These are phyloP conservation scores for Sisor rabdophorus DNA, from an alignment of 2,113 vertebrate genomes.

Conservation along the genomic window DNA sequence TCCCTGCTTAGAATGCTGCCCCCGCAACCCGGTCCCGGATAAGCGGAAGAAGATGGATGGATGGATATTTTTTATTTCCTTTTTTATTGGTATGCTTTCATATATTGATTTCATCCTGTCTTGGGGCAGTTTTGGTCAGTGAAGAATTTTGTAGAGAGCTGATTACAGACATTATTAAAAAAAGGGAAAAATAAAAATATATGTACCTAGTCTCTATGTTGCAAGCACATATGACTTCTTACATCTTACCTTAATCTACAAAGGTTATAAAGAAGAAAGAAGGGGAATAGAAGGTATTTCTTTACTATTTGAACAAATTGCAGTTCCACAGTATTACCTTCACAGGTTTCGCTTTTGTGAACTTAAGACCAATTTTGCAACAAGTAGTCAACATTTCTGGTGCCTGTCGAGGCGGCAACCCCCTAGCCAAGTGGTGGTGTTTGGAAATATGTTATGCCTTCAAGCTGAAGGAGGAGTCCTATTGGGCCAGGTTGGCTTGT, in stretches of 20 bases:
- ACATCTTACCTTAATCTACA: not conserved
- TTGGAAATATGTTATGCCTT: no score
- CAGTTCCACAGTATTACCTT: no score
- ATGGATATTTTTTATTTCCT: conserved; percentile 17
- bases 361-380: not conserved
- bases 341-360: not conserved
- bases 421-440: no score
- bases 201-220: not conserved
- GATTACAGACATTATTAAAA: not conserved
- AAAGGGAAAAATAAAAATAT: not conserved
- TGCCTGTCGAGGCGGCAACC: no score
- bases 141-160: not conserved
- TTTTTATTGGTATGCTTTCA: conserved; percentile 11
- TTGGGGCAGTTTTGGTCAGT: not conserved
- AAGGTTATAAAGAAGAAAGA: not conserved
- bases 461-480: no score
- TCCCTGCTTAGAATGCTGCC: no score
- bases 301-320: not conserved
- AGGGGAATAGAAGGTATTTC: not conserved
- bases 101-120: conserved; percentile 17
- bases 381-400: no score
- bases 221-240: not conserved
- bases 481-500: no score
- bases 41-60: no score
- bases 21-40: no score